Percentiles rank a stretch among this genome's conserved stretches.
Conservation (phyloP, 2,888 invertebrate genomes). For the Lordiphosa fenestrarum region DNA sequence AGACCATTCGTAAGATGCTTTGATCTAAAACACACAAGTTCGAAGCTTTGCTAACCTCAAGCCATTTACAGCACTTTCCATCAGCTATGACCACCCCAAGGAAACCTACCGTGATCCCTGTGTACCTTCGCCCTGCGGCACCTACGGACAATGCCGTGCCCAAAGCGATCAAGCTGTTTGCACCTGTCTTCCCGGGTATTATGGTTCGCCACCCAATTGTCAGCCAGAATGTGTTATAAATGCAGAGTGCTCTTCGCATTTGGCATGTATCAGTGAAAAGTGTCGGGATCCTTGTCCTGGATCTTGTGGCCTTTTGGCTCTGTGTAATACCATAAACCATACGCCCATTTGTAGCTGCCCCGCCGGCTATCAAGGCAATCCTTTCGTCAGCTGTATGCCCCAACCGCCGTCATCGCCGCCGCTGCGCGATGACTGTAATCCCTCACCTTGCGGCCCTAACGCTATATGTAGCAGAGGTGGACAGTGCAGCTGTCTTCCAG, state of each 20-base stretch:
- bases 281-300: constrained; percentile 86
- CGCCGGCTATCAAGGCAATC: constrained; percentile 83
- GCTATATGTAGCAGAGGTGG: constrained; percentile 86
- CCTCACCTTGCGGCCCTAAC: constrained; percentile 89
- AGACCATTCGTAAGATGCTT: constrained; percentile 80
- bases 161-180: constrained; percentile 83
- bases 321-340: constrained; percentile 84
- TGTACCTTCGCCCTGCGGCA: constrained; percentile 85
- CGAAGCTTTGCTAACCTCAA: constrained; percentile 11
- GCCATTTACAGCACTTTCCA: constrained; percentile 53
- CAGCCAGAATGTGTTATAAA: constrained; percentile 85
- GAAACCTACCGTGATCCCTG: constrained; percentile 82
- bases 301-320: constrained; percentile 84
- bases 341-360: constrained; percentile 84
- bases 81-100: constrained; percentile 53
- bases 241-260: constrained; percentile 85
- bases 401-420: constrained; percentile 76
- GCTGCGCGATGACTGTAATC: constrained; percentile 83
- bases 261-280: constrained; percentile 85
- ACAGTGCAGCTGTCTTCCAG: constrained; percentile 84
- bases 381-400: constrained; percentile 82
- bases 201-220: constrained; percentile 86
- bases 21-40: not conserved
- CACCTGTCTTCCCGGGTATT: constrained; percentile 83
- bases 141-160: constrained; percentile 83